Evolutionary conservation across 2,113 vertebrate genomes (phyloP), one percentile per base, ranked within the genome.

Genomic region (Microcebus murinus): DNA sequence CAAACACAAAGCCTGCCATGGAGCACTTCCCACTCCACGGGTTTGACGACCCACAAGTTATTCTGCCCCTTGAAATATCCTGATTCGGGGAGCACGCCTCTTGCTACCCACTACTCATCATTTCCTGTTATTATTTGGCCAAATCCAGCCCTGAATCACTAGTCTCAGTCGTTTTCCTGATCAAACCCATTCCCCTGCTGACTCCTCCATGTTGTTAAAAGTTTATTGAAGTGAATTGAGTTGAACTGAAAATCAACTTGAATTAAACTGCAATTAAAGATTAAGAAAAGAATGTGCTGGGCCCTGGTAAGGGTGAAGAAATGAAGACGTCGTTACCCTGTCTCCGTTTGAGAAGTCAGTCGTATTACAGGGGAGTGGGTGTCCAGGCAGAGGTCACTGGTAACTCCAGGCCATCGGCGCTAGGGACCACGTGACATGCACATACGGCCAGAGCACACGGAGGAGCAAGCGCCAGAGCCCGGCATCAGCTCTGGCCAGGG

Each of bases 191-290:
- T 36, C 7, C 45, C 42, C 63, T 34, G 10, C 10, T 9, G 87
- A 91, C 36, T 87, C 67, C 3, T 12, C 23, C 14, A 27, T 27
- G 1, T 55, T 76, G 86, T 77, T 48, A 74, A 82, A 70, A 50
- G 20, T 15, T 87, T 93, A 23, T 73, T 85, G 73, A 88, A 87
- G 50, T 61, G 14, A 90, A 85, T 14, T 14, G 31, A 95, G 80
- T 45, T 86, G 27, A 68, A 74, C 34, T 39, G 13, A 92, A 96
- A 92, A 73, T 90, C 67, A 87, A 87, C 76, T 31, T 29, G 50
- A 80, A 95, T 91, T 79, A 95, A 79, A 63, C 18, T 61, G 17
- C 67, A 80, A 85, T 83, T 82, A 87, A 86, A 57, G 52, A 73
- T 79, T 50, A 25, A 82, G 73, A 31, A 76, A 77, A 91, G 7